Evolutionary conservation across 2,797 vertebrate species (phyloP), one percentile per base, ranked within the genome.

Genomic region (Oreochromis mossambicus): DNA sequence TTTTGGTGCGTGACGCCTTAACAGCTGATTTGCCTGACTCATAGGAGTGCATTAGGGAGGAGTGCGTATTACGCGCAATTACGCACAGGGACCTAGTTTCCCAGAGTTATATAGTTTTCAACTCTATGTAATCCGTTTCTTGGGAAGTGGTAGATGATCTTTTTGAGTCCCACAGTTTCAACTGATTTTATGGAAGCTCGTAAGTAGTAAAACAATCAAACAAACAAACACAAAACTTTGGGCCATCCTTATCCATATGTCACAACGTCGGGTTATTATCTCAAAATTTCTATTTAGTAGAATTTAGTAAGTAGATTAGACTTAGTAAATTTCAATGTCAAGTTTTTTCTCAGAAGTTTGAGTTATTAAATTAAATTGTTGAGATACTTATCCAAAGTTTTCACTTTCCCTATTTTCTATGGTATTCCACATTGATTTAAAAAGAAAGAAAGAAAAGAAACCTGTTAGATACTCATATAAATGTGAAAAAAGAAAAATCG

Each of bases 1-100:
- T 29, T 34, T 32, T n/a, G 26, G 17, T 50, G 26, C 5, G 1
- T 73, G 68, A 17, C 24, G 68, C 24, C 9, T 13, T 34, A 75
- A 48, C 68, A 75, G 24, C 46, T 75, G 70, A 50, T 75, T n/a
- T 50, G 24, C 43, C 10, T 32, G 70, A 50, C 24, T 32, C 43
- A 29, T 26, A 3, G 24, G 24, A 26, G 26, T 26, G 26, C 26
- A 4, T n/a, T 48, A 32, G 26, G 70, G 70, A n/a, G 1, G 24
- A 46, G 70, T 32, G 70, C 11, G 26, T 75, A 32, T 80, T 80
- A 87, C 87, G 81, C 87, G 63, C 43, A 2, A 6, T 86, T 88
- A 86, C 77, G 48, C 88, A 86, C 78, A 6, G 14, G 48, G 8
- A 77, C 13, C 6, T 13, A 3, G 2, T 32, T 75, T 48, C 46